Base-by-base conservation (phyloP, 2,888 invertebrate genomes). In the Limnephilus marmoratus region DNA sequence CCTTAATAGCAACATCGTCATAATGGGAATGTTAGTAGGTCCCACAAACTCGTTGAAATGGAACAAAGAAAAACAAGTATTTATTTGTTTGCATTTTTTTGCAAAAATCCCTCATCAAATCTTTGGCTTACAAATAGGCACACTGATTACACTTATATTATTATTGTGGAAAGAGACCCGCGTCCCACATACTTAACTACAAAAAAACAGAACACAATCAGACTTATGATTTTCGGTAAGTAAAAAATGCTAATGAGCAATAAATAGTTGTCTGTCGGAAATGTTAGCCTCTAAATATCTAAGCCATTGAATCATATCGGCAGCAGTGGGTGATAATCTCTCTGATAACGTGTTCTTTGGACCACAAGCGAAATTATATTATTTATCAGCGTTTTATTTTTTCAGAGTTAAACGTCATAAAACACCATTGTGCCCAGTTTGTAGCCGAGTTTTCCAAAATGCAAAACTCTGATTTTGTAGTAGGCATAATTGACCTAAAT, bases 201-300 rank as follows among this genome's bases (percentile, higher is more conserved):
- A 41, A 83, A 83, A 83, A 83, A 34, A 24, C 37, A 24, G 37
- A 37, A 41, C 34, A 83, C 37, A 41, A 37, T 37, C 83, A 41
- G 34, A 2, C 11, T 83, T 83, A 83, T 83, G 34, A 41, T 24
- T 83, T 83, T 37, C 37, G 24, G 37, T 2, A 18, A 83, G 37
- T 15, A 24, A 37, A 83, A 37, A 41, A 34, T 83, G 37, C 34
- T 83, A 41, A 83, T 34, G 37, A 83, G 37, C 18, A 31, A 82
- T 83, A 83, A 83, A 83, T 83, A 24, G 37, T 83, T 37, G 83
- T 83, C 41, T 83, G 37, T 83, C 83, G 31, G 83, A 83, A 83
- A 83, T 83, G 37, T 83, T 18, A 24, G 83, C 7, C 11, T 37
- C 24, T 34, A 83, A 83, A 37, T 83, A 34, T 37, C 24, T 37